Percentiles rank a stretch among this genome's conserved stretches.
phyloP scores from a whole-genome alignment of 2,113 vertebrate genomes.

The Charina bottae region DNA sequence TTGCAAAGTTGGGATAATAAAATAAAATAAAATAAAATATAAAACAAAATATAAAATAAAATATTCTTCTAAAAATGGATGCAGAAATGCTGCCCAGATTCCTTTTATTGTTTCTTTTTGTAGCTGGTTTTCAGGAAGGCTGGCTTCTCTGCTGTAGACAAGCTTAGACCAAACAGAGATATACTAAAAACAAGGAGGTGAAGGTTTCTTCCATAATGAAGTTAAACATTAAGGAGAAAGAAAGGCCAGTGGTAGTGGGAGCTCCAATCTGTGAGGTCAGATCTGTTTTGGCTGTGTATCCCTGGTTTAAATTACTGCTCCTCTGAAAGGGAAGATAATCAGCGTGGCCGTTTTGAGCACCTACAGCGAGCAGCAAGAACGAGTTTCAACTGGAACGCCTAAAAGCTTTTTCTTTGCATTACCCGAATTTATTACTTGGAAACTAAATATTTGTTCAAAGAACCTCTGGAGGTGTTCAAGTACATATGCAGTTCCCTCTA shows the following conservation, averaged over 20 bases:
- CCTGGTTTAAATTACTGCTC: conserved; percentile 50
- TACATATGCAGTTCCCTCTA: conserved; percentile 31
- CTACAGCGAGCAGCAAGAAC: conserved; percentile 51
- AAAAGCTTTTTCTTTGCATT: conserved; percentile 70
- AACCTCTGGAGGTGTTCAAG: conserved; percentile 52
- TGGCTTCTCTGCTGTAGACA: neutral
- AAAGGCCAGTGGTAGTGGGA: neutral
- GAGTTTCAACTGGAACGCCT: conserved; percentile 65
- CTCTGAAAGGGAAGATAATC: conserved; percentile 66
- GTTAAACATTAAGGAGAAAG: conserved; percentile 12
- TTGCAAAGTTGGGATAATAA: neutral
- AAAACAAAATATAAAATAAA: too few species aligned
- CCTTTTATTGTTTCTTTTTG: conserved; percentile 5
- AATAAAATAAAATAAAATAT: neutral
- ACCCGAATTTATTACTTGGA: conserved; percentile 63
- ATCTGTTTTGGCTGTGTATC: conserved; percentile 19
- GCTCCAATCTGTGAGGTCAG: conserved; percentile 5
- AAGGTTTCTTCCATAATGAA: neutral
- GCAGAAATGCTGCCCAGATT: conserved; percentile 3
- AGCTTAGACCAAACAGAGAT: conserved; percentile 9
- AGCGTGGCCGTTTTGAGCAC: conserved; percentile 55
- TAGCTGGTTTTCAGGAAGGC: neutral
- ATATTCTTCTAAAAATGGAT: neutral
- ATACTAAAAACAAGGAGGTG: neutral
- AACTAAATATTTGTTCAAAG: conserved; percentile 71